Percentiles rank a stretch among this genome's conserved stretches.
These are phyloP conservation scores for Zygothrica quintamaculata DNA, from an alignment of 2,888 invertebrate genomes.

Conservation along the genomic window DNA sequence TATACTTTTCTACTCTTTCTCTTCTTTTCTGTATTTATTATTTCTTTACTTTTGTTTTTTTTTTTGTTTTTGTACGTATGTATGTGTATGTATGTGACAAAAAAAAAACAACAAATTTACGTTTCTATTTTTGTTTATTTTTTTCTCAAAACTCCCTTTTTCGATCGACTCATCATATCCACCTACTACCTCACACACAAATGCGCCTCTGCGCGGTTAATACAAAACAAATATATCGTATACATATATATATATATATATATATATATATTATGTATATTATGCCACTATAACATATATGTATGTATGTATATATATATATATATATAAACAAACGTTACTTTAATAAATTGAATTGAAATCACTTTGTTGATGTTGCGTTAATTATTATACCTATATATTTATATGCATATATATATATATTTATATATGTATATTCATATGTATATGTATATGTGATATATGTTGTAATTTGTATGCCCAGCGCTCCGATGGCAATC, in stretches of 20 bases:
- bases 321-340: too few species aligned
- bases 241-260: slow-evolving; percentile 28
- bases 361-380: too few species aligned
- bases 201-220: slow-evolving; percentile 48
- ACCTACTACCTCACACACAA: slow-evolving; percentile 66
- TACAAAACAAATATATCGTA: slow-evolving; percentile 42
- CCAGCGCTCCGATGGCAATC: slow-evolving; percentile 81
- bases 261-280: slow-evolving; percentile 11
- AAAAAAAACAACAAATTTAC: slow-evolving; percentile 49
- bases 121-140: slow-evolving; percentile 64
- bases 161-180: slow-evolving; percentile 77
- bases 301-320: too few species aligned
- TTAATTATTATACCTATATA: slow-evolving; percentile 45
- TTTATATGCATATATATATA: slow-evolving; percentile 30
- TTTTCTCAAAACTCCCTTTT: slow-evolving; percentile 61
- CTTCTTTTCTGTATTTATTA: slow-evolving; percentile 24
- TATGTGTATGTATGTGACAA: slow-evolving; percentile 34
- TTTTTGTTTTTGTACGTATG: too few species aligned
- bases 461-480: slow-evolving; percentile 36
- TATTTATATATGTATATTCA: too few species aligned
- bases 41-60: too few species aligned
- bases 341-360: too few species aligned
- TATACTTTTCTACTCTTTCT: too few species aligned
- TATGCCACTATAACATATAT: too few species aligned
- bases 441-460: slow-evolving; percentile 36